Evolutionary conservation across 1,140 invertebrate species (phyloP).

Genomic region (Antheraea mylitta): DNA sequence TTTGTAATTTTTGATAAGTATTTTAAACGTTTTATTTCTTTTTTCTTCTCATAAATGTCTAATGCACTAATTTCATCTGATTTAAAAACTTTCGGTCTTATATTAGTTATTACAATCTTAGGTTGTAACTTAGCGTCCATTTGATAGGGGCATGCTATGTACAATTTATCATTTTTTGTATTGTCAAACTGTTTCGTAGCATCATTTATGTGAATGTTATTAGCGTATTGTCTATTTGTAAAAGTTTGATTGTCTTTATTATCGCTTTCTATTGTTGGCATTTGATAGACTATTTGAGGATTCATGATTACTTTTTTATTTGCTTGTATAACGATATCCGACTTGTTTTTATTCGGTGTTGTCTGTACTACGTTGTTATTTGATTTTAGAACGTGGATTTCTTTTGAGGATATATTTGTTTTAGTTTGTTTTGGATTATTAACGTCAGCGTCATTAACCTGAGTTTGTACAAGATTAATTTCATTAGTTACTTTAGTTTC

Average conservation of each 20-base stretch:
- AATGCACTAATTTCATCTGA: slow-evolving; percentile 64
- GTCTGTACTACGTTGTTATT: slow-evolving; percentile 55
- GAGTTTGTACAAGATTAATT: slow-evolving; percentile 4
- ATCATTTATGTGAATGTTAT: slow-evolving; percentile 37
- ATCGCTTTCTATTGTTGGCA: slow-evolving; percentile 62
- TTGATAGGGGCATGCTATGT: slow-evolving; percentile 57
- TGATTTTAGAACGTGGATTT: slow-evolving; percentile 51
- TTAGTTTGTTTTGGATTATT: neutral
- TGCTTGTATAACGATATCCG: slow-evolving; percentile 35
- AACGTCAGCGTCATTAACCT: neutral
- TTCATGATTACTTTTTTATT: slow-evolving; percentile 61
- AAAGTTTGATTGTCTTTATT: slow-evolving; percentile 42
- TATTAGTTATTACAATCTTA: slow-evolving; percentile 61
- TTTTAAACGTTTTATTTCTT: slow-evolving; percentile 51
- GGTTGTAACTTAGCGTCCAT: slow-evolving; percentile 62
- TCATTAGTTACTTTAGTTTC: slow-evolving; percentile 42
- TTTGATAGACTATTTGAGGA: slow-evolving; percentile 68
- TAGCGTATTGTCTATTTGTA: slow-evolving; percentile 41
- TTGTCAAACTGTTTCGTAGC: slow-evolving; percentile 41
- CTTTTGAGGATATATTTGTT: slow-evolving; percentile 34
- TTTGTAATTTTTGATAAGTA: slow-evolving; percentile 45
- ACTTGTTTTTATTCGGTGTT: slow-evolving; percentile 42
- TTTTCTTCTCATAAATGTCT: slow-evolving; percentile 68
- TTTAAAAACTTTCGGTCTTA: slow-evolving; percentile 46
- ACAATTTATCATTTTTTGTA: slow-evolving; percentile 56